Evolutionary conservation across 2,888 invertebrate genomes (phyloP), one percentile per base, ranked within the genome.

Genomic region (Galerucella calmariensis): DNA sequence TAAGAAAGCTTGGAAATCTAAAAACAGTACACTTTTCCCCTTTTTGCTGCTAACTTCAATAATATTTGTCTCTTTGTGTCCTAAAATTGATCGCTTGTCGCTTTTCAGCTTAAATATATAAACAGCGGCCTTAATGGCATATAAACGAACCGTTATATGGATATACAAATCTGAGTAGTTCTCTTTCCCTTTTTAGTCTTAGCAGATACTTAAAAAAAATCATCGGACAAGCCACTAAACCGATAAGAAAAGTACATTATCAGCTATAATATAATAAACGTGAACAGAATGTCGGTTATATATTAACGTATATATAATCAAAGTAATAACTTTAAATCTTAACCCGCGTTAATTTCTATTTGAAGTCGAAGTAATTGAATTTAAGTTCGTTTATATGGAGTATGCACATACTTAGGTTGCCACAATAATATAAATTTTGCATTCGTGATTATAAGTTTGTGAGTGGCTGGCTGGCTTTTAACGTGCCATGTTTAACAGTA

Each of bases 401-500:
- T 80, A 81, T 82, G 80, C 80, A 82, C 81, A 75, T 81, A 81
- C 82, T 81, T 81, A 79, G 75, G 46, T 69, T 63, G 69, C 75
- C 75, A 81, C 82, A 81, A 81, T 81, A 80, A 82, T 81, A 83
- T 83, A 83, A 83, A 83, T 83, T 82, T 79, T 76, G 72, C 76
- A 66, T 74, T 76, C 76, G 78, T 80, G 83, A 84, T 84, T 84
- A 83, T 83, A 84, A 83, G 82, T 82, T 81, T 79, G 65, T 58
- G 72, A 73, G 63, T 80, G 78, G 76, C 75, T 81, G n/a, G n/a
- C n/a, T n/a, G n/a, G 85, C 84, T 85, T 85, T 85, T 85, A 85
- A 83, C 84, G 81, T 84, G 84, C 83, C 85, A 83, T 85, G 84
- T 85, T 82, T 80, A 79, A 75, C 81, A 78, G 80, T 82, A 83